Evolutionary conservation across 1,140 invertebrate species (phyloP).

Genomic region (Eumaeus atala): DNA sequence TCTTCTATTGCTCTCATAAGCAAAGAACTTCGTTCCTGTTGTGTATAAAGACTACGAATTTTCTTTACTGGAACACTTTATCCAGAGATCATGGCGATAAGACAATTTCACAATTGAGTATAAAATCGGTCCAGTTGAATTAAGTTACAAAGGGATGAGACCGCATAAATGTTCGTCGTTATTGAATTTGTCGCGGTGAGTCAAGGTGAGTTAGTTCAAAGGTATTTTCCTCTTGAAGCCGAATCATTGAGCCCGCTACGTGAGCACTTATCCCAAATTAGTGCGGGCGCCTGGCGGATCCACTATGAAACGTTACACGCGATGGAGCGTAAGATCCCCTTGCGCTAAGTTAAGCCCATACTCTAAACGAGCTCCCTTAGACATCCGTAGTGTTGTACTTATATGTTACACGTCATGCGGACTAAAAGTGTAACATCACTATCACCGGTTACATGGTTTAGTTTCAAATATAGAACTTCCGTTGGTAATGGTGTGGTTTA

Average conservation of each 20-base stretch:
- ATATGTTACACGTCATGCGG: background rate
- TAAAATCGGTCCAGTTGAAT: constrained; percentile 8
- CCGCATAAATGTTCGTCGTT: constrained; percentile 11
- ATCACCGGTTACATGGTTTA: too few species aligned
- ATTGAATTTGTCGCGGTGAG: constrained; percentile 18
- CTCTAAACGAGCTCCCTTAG: constrained; percentile 34
- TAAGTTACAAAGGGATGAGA: constrained; percentile 12
- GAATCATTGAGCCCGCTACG: constrained; percentile 43
- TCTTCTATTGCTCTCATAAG: too few species aligned
- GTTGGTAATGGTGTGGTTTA: too few species aligned
- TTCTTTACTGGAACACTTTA: too few species aligned
- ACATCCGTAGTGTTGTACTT: constrained; percentile 6
- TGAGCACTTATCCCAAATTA: constrained; percentile 60
- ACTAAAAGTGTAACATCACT: too few species aligned
- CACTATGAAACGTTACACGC: constrained; percentile 36
- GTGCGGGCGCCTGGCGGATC: constrained; percentile 35
- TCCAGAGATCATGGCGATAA: too few species aligned
- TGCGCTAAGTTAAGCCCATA: constrained; percentile 32
- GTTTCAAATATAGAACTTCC: too few species aligned
- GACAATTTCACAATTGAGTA: background rate
- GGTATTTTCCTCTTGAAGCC: constrained; percentile 41
- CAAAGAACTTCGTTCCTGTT: background rate
- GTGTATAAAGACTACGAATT: too few species aligned
- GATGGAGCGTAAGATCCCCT: constrained; percentile 47
- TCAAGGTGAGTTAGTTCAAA: constrained; percentile 36